Base-by-base conservation (phyloP, 2,888 invertebrate genomes). In the Caenorhabditis auriculariae region DNA sequence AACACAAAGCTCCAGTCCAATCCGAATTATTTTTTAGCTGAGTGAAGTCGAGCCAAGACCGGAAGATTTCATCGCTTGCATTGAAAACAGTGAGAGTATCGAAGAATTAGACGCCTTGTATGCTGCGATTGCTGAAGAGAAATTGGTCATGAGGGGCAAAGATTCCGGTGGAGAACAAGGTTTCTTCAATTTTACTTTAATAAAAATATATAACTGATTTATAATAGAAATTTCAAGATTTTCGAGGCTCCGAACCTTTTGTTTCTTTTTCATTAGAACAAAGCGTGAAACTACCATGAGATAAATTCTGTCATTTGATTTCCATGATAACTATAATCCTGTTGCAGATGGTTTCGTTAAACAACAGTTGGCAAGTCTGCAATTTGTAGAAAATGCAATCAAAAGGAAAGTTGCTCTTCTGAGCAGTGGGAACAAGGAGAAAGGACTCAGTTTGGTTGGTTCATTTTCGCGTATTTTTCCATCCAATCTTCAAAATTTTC, bases 131-230 rank as follows among this genome's bases (percentile, higher is more conserved):
- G 87, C 87, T 74, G 88, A 88, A 77, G 91, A 93, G 84, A 90
- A 91, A 82, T 88, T 83, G 26, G 78, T 83, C 51, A 83, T 85
- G 76, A 87, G 91, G 81, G 91, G 91, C 5, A 87, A 88, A 80
- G 92, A 93, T 83, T 88, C 89, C 24, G 91, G 90, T 0, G 90
- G 90, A 1, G 90, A 90, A 74, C 89, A 90, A 84, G 85, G 85
- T 85, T 66, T 44, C 32, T 24, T 39, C n/a, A n/a, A n/a, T n/a
- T n/a, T n/a, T n/a, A 6, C 6, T 37, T n/a, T n/a, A n/a, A n/a
- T n/a, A n/a, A n/a, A n/a, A n/a, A n/a, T n/a, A n/a, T n/a, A n/a
- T n/a, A n/a, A n/a, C n/a, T n/a, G n/a, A n/a, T n/a, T n/a, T n/a
- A n/a, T n/a, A n/a, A n/a, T n/a, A n/a, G 7, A 45, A 28, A 9